Conservation (phyloP, 2,113 vertebrate genomes). For the Phaethornis superciliosus region DNA sequence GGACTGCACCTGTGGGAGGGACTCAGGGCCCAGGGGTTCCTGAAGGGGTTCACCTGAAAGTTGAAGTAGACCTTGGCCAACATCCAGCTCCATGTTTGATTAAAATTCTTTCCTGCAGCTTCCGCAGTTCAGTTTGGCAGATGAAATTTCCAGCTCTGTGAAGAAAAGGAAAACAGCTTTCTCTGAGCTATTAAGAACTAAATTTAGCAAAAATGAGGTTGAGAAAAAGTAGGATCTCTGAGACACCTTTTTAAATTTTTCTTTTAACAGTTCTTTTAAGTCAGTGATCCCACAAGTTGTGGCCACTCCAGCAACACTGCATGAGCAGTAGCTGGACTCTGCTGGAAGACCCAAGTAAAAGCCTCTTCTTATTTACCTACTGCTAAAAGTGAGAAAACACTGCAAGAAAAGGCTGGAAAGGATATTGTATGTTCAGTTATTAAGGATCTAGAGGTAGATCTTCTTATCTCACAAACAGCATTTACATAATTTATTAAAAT, state of each 20-base stretch:
- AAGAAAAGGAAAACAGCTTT: not conserved
- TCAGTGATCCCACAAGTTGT: not conserved
- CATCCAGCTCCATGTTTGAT: too few relatives aligned
- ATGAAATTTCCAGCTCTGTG: not conserved
- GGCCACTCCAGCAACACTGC: not conserved
- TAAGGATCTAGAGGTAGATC: not conserved
- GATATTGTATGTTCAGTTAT: not conserved
- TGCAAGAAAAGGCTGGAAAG: not conserved
- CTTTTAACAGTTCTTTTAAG: not conserved
- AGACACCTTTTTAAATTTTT: not conserved
- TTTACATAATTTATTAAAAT: not conserved
- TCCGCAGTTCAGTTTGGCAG: not conserved
- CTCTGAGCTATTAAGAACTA: not conserved
- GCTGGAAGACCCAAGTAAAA: not conserved
- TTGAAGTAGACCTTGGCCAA: too few relatives aligned
- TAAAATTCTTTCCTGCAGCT: too few relatives aligned
- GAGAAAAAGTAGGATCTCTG: not conserved
- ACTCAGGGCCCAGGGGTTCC: too few relatives aligned
- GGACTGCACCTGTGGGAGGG: too few relatives aligned
- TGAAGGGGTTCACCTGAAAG: too few relatives aligned
- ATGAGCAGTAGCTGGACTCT: not conserved
- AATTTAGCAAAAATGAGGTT: not conserved
- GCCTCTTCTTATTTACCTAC: not conserved
- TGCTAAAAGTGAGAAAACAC: not conserved
- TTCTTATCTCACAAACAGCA: not conserved